phyloP scores from a whole-genome alignment of 2,113 vertebrate genomes.

The Macquaria ambigua region DNA sequence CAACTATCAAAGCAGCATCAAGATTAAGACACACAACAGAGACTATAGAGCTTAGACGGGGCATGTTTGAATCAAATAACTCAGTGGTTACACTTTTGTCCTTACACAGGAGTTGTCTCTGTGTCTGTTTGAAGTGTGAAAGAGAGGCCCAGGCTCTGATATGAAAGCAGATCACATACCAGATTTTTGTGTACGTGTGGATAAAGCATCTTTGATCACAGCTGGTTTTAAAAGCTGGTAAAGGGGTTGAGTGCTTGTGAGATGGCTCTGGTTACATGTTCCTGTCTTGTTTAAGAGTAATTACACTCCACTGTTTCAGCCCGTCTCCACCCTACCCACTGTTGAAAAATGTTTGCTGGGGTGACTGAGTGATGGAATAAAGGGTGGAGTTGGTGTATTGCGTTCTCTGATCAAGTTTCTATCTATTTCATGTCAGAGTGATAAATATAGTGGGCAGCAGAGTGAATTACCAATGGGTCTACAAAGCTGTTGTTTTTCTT shows the following conservation, averaged over 20 bases:
- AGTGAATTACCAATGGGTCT: not conserved
- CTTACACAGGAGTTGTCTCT: not conserved
- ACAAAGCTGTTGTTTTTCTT: not conserved
- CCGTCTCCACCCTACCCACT: not conserved
- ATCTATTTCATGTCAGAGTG: constrained; percentile 43
- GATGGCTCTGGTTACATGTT: constrained; percentile 6
- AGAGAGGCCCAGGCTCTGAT: constrained; percentile 10
- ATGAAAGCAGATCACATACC: not conserved
- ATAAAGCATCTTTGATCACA: constrained; percentile 40
- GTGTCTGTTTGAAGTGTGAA: constrained; percentile 23
- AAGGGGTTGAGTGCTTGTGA: constrained; percentile 1
- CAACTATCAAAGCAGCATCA: not conserved
- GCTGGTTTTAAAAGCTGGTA: constrained; percentile 21
- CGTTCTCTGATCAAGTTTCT: constrained; percentile 42
- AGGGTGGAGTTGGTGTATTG: not conserved
- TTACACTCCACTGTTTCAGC: not conserved
- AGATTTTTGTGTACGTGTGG: not conserved
- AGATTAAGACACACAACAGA: not conserved
- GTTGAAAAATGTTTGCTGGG: constrained; percentile 1
- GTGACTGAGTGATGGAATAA: constrained; percentile 20
- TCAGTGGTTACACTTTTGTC: not conserved
- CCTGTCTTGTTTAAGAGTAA: constrained; percentile 32
- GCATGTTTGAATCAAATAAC: constrained; percentile 9
- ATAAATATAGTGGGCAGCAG: constrained; percentile 13
- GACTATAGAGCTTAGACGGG: not conserved